Conservation (phyloP, 2,797 vertebrate species). For the Triplophysa yarkandensis region DNA sequence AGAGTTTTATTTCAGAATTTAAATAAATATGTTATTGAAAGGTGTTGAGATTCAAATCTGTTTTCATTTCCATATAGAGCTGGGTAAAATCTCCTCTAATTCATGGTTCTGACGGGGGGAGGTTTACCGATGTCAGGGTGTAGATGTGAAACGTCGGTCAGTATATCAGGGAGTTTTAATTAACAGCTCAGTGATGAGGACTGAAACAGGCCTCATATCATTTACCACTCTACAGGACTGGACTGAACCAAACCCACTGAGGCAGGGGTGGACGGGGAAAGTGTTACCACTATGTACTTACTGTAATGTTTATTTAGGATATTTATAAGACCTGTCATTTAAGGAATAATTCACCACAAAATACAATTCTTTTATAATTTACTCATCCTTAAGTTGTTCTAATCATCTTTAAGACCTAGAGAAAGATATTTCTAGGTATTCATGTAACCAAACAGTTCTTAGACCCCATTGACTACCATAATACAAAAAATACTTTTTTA, state of each 20-base stretch:
- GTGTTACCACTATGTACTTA: constrained; percentile 8
- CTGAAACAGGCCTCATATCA: constrained; percentile 75
- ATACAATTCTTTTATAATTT: too few species aligned
- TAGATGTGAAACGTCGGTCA: constrained; percentile 83
- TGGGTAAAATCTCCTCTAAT: constrained; percentile 19
- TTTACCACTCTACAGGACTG: constrained; percentile 72
- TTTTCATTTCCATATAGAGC: constrained; percentile 5
- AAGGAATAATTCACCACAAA: too few species aligned
- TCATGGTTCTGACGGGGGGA: constrained; percentile 5
- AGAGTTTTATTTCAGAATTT: too few species aligned
- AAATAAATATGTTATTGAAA: too few species aligned
- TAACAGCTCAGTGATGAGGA: constrained; percentile 78
- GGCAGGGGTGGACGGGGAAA: background rate
- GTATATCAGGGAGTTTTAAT: constrained; percentile 88
- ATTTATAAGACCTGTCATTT: background rate
- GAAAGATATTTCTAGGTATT: too few species aligned
- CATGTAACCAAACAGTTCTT: too few species aligned
- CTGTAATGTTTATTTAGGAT: too few species aligned
- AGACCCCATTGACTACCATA: too few species aligned
- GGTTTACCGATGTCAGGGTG: constrained; percentile 62
- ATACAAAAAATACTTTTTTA: too few species aligned
- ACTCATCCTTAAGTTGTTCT: too few species aligned
- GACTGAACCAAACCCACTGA: constrained; percentile 39
- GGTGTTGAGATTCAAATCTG: background rate
- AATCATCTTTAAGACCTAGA: too few species aligned